Evolutionary conservation across 53 echinoderm and acorn worm species (phyloP), one percentile per base, ranked within the genome.

Genomic region (Patiria pectinifera): DNA sequence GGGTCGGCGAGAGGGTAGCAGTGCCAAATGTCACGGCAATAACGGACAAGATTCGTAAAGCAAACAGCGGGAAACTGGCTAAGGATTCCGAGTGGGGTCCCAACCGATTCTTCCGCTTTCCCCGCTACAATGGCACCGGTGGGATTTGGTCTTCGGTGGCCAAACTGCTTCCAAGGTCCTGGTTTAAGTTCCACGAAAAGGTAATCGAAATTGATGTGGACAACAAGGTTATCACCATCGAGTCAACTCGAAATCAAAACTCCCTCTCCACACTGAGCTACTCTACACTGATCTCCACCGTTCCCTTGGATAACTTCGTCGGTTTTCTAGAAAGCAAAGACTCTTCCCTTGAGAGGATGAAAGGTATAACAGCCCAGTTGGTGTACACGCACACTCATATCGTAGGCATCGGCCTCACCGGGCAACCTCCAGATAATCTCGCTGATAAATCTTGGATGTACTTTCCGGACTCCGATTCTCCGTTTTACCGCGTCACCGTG

Each of bases 401-500:
- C 10, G 82, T 93, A 59, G 93, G 93, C 6, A 49, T 93, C 1
- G 93, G 93, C 25, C 88, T 93, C 13, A 25, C 74, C 6, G 93
- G 93, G 19, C 83, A 83, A 35, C 75, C 89, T 62, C 93, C 93
- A 5, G 19, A 61, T 47, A 16, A 24, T 19, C 88, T 93, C 16
- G 25, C 71, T 4, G 93, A 83, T 43, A 93, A 88, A 69, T 93
- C 93, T 1, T 93, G 93, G 93, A 83, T 93, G 71, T 93, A 93
- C 62, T 93, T 93, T 22, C 93, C 93, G 0, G 93, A 93, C 49
- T 93, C 87, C 0, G 93, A 93, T 75, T 93, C 93, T n/a, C 93
- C 93, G 6, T 93, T 93, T 76, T 93, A 93, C 45, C 82, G 93
- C 23, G 46, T 93, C 5, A 93, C 93, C 1, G 76, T 93, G 19